Base-by-base conservation (phyloP, 2,113 vertebrate genomes). In the Myiozetetes cayanensis region DNA sequence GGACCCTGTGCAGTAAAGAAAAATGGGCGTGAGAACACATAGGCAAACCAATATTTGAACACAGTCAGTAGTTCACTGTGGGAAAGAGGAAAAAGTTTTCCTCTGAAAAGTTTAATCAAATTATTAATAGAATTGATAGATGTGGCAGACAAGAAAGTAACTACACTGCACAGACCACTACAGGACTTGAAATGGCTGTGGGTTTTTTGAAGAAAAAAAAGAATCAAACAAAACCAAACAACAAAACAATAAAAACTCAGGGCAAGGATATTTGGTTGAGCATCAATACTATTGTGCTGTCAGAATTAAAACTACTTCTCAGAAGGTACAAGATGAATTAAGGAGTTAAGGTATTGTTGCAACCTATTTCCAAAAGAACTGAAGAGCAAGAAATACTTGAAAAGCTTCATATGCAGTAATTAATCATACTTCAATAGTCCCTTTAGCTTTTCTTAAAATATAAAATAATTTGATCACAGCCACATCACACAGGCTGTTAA, bases 1-100 rank as follows among this genome's bases (percentile, higher is more conserved):
- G 99, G 99, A 85, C 99, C 99, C 99, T 99, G 97, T 13, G 41
- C 35, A 80, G 73, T 75, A 25, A 97, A 80, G 50, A 43, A 92
- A n/a, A 76, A 90, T 2, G 19, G 9, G 66, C 62, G 8, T 62
- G 89, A 94, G 80, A 91, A 77, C 1, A 16, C 58, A 50, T 5
- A 77, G 65, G 56, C 28, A 88, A 94, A 89, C 53, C 68, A 84
- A 27, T 20, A 39, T 58, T 73, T 55, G 46, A 93, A 77, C 14
- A 75, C 19, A 44, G 46, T 43, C 65, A 90, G 50, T 7, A 63
- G 23, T 22, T 55, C 35, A 70, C 35, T 47, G 24, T 14, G 13
- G 46, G 19, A 59, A 93, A 93, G 21, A 30, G 30, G 44, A 83
- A 66, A 22, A 82, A 35, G 5, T 67, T 49, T 78, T 65, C 66